phyloP scores from a whole-genome alignment of 2,797 vertebrate species.

The Galago senegalensis region DNA sequence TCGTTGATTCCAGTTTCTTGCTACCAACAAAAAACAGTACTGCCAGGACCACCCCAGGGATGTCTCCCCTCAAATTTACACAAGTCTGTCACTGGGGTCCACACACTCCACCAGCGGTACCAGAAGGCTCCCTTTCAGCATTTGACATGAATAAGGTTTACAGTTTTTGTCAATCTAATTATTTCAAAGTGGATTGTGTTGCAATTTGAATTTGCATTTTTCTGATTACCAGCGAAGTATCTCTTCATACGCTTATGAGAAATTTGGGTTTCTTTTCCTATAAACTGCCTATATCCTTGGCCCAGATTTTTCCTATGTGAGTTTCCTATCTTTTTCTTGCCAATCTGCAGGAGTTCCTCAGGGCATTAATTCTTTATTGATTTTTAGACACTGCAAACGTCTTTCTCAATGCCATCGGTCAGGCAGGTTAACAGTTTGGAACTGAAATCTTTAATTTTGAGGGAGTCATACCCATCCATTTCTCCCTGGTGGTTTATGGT shows the following conservation, averaged over 20 bases:
- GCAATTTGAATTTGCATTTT: slow-evolving; percentile 57
- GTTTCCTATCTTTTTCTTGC: slow-evolving; percentile 32
- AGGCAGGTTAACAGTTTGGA: slow-evolving; percentile 69
- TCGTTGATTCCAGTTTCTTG: background rate
- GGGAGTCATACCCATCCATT: slow-evolving; percentile 34
- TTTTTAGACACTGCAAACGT: slow-evolving; percentile 64
- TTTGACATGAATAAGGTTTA: slow-evolving; percentile 53
- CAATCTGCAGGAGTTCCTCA: background rate
- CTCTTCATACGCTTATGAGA: slow-evolving; percentile 45
- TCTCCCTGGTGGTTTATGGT: slow-evolving; percentile 42
- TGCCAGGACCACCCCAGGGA: background rate
- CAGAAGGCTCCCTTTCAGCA: background rate
- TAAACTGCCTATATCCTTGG: background rate
- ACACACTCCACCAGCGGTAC: background rate
- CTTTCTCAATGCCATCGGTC: slow-evolving; percentile 46
- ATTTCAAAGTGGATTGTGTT: slow-evolving; percentile 61
- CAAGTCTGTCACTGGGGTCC: background rate
- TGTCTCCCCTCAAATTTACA: no score
- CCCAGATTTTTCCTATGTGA: slow-evolving; percentile 1
- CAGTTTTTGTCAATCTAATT: slow-evolving; percentile 39
- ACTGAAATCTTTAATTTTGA: slow-evolving; percentile 72
- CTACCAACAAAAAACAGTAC: background rate
- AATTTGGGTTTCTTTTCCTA: background rate
- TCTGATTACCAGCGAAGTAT: slow-evolving; percentile 60
- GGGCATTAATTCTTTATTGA: slow-evolving; percentile 63